Evolutionary conservation across 1,140 invertebrate species (phyloP).

Genomic region (Colletes gigas): DNA sequence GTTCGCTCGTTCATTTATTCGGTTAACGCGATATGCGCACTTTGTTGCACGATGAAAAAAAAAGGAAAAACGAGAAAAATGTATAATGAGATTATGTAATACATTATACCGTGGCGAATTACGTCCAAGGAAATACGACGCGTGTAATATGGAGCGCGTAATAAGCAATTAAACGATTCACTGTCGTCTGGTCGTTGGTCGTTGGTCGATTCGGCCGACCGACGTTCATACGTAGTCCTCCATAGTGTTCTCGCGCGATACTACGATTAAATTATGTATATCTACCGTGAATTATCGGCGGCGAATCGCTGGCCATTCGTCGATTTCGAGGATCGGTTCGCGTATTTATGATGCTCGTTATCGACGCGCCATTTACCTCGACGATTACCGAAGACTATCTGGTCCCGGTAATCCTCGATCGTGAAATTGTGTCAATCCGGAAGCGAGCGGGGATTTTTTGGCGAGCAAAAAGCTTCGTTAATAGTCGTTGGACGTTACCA

Average conservation of each 20-base stretch:
- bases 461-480: not conserved
- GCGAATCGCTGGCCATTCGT: constrained; percentile 8
- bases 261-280: constrained; percentile 25
- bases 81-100: not conserved
- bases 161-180: constrained; percentile 24
- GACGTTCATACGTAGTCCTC: not conserved
- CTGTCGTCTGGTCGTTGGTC: not conserved
- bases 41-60: not conserved
- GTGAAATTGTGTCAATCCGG: constrained; percentile 13
- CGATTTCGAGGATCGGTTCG: constrained; percentile 16
- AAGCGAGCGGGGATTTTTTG: constrained; percentile 8
- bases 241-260: not conserved
- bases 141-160: not conserved
- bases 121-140: not conserved
- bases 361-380: constrained; percentile 25
- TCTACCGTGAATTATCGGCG: constrained; percentile 28
- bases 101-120: not conserved
- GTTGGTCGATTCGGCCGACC: not conserved
- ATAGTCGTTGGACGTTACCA: constrained; percentile 4
- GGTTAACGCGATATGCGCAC: not conserved
- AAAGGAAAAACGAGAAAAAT: not conserved
- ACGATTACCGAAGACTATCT: constrained; percentile 37
- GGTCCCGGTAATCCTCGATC: constrained; percentile 3
- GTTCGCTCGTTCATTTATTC: not conserved
- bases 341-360: constrained; percentile 42